A percentile compares a stretch with the other conserved stretches of the same genome.
Conservation (phyloP, 2,888 invertebrate genomes). For the Lutraria lutraria region DNA sequence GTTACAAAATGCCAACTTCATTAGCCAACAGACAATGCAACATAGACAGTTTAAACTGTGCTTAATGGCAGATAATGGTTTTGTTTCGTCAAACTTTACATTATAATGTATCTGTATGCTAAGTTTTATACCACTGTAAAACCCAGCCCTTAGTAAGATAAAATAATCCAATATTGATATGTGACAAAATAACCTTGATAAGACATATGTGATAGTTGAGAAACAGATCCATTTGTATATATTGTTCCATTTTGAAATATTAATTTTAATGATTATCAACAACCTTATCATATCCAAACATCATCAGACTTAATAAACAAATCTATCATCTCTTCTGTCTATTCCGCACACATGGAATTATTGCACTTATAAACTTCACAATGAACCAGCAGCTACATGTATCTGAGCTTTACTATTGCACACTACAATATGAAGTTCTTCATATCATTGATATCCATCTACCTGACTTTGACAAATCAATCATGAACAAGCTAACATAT, state of each 20-base stretch:
- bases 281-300: not conserved
- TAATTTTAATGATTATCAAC: not conserved
- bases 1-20: too few relatives aligned
- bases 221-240: too few relatives aligned
- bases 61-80: conserved; percentile 4
- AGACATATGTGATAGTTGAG: too few relatives aligned
- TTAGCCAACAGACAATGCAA: too few relatives aligned
- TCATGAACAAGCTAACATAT: not conserved
- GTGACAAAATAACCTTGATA: too few relatives aligned
- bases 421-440: too few relatives aligned
- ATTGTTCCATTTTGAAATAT: not conserved
- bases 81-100: conserved; percentile 11
- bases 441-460: not conserved
- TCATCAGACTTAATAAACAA: too few relatives aligned
- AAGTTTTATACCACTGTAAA: not conserved
- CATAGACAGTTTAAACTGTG: too few relatives aligned
- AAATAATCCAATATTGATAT: not conserved
- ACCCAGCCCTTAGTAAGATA: not conserved
- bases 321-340: not conserved
- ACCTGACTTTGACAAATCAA: not conserved
- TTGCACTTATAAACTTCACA: not conserved
- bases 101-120: not conserved
- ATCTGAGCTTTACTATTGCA: too few relatives aligned
- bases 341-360: not conserved
- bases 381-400: not conserved